Conservation (phyloP, 2,797 vertebrate species). For the Phataginus tricuspis region DNA sequence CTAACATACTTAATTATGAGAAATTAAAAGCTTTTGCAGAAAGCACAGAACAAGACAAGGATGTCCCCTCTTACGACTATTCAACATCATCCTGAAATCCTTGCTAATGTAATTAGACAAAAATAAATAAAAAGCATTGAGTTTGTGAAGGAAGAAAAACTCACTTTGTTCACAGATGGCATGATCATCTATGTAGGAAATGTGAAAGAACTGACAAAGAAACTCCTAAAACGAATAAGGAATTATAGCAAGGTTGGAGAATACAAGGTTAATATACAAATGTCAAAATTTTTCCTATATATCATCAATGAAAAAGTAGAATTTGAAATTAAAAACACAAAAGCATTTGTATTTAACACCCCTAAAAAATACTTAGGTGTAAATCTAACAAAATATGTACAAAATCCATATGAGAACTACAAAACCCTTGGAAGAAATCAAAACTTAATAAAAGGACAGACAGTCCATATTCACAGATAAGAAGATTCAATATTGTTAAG, state of each 20-base stretch:
- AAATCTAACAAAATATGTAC: background rate
- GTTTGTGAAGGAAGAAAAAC: background rate
- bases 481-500: background rate
- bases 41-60: background rate
- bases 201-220: background rate
- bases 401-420: background rate
- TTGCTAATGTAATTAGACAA: background rate
- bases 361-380: background rate
- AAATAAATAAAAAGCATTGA: background rate
- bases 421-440: background rate
- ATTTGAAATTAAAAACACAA: background rate
- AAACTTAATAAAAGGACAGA: background rate
- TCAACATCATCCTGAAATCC: background rate
- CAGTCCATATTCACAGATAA: background rate
- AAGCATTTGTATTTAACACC: background rate
- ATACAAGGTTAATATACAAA: background rate
- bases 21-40: background rate
- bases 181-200: background rate
- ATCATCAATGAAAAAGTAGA: background rate
- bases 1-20: background rate
- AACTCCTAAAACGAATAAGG: background rate
- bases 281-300: background rate
- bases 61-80: background rate
- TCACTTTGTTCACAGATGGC: background rate
- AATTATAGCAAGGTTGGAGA: background rate